Evolutionary conservation across 1,140 invertebrate species (phyloP), one percentile per base, ranked within the genome.

Genomic region (Anastrepha obliqua): DNA sequence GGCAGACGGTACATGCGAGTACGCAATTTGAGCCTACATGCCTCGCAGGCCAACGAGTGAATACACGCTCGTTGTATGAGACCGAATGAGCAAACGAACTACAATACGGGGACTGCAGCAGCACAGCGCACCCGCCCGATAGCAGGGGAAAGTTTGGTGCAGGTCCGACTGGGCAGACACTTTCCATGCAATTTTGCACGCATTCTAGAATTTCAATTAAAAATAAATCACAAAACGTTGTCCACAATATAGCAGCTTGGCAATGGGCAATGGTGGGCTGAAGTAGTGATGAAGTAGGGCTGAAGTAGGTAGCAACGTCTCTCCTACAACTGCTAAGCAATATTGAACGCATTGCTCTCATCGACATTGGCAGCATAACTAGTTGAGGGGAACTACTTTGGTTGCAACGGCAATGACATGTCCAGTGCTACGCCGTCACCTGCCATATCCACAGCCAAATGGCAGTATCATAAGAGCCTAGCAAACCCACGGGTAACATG

Each of bases 161-260:
- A n/a, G 70, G 5, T 39, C 13, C 42, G 74, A 20, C 85, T 42
- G 58, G 13, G 85, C 85, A 86, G 59, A 86, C 58, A 86, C 85
- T 81, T 92, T 90, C 91, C 91, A 91, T 92, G 91, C 91, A 67
- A 91, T 92, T 92, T 92, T 92, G 91, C 90, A 92, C 91, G 91
- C 91, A 92, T 92, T 92, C 91, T 92, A 92, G 91, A 92, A 92
- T 92, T 92, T 92, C 91, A 92, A 92, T 92, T 92, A 92, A 92
- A 92, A 92, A 92, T 92, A 92, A 92, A 92, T 92, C 91, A 92
- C 91, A 92, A 90, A 92, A 62, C 29, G 59, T 86, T 60, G 59
- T 29, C 58, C 55, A 86, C 58, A 86, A 62, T 62, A 42, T 13
- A 86, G 39, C 55, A 81, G 8, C 7, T 9, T 7, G 47, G 8